These are phyloP conservation scores for Mormyrops attenuatus DNA, from an alignment of 2,797 vertebrate species.

Conservation along the genomic window DNA sequence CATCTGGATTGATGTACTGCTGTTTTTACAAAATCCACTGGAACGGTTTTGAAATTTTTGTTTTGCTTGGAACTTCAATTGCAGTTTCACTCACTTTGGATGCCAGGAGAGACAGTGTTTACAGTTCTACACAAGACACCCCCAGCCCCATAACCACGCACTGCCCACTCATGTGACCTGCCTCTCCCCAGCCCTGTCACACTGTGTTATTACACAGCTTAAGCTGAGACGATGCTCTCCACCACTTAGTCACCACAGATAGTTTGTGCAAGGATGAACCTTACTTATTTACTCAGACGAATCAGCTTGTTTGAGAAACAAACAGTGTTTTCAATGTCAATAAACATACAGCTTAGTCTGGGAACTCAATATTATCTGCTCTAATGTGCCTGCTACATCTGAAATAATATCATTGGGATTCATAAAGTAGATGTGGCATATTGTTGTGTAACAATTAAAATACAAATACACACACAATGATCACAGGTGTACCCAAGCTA, in stretches of 20 bases:
- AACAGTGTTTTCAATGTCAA: background rate
- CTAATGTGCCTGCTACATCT: background rate
- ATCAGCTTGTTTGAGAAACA: slow-evolving; percentile 5
- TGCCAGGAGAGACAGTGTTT: background rate
- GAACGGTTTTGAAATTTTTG: background rate
- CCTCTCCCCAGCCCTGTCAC: background rate
- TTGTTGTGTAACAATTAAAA: background rate
- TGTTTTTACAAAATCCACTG: background rate
- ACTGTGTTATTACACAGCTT: background rate
- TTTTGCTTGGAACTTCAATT: background rate
- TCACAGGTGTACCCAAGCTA: background rate
- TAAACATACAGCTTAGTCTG: background rate
- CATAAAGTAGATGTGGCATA: background rate
- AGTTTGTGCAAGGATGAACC: slow-evolving; percentile 3
- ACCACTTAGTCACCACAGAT: background rate
- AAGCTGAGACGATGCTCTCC: background rate
- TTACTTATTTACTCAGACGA: slow-evolving; percentile 3
- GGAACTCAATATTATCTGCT: background rate
- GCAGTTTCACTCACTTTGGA: background rate
- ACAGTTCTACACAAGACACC: background rate
- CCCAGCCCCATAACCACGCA: background rate
- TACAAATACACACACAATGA: background rate
- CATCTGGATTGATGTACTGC: background rate
- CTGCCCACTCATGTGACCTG: background rate
- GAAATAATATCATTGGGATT: background rate